Conservation (phyloP, 2,888 invertebrate species). For the Escarpia spicata region DNA sequence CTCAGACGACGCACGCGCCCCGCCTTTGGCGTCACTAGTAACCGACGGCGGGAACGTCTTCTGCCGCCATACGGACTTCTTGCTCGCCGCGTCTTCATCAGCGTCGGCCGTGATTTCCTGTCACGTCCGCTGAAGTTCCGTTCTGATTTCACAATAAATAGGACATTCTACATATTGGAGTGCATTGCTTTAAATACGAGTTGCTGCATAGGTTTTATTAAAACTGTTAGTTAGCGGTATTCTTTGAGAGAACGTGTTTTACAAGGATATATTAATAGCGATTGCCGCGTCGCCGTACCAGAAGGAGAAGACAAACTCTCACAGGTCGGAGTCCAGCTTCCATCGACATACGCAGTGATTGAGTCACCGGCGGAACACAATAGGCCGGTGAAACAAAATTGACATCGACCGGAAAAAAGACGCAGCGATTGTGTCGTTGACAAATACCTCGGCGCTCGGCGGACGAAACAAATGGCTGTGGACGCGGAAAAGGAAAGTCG, state of each 20-base stretch:
- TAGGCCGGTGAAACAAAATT: neutral
- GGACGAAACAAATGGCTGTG: neutral
- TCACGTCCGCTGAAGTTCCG: neutral
- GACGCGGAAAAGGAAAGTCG: neutral
- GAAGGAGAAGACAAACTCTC: neutral
- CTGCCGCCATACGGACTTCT: neutral
- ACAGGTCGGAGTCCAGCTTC: neutral
- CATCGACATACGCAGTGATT: neutral
- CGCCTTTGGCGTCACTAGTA: slow-evolving; percentile 40
- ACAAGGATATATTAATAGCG: neutral
- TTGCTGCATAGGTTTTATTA: neutral
- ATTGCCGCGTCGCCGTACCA: neutral
- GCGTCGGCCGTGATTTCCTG: neutral
- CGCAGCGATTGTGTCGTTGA: neutral
- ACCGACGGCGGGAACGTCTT: slow-evolving; percentile 38
- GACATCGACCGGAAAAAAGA: neutral
- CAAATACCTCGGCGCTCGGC: neutral
- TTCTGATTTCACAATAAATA: neutral
- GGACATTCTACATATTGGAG: neutral
- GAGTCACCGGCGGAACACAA: neutral
- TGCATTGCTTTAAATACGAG: neutral
- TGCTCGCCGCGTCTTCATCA: neutral
- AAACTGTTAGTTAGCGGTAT: neutral
- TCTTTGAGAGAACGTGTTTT: neutral
- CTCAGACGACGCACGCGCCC: slow-evolving; percentile 37